Base-by-base conservation (phyloP, 1,140 invertebrate species). In the Nomia melanderi region DNA sequence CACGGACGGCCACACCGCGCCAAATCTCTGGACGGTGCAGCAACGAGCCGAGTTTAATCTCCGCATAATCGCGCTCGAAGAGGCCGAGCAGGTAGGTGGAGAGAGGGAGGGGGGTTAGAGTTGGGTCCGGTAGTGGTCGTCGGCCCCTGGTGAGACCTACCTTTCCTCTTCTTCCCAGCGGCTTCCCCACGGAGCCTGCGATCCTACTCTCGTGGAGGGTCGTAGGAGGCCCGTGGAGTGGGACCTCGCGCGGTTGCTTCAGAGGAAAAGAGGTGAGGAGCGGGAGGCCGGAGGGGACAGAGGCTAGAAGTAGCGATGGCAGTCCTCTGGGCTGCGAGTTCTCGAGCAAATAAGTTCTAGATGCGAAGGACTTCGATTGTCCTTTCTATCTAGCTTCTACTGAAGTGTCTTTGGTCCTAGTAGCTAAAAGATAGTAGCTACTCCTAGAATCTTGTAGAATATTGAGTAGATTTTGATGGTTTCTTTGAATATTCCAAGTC, bases 71-170 rank as follows among this genome's bases (percentile, higher is more conserved):
- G 77, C 56, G 62, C 41, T 82, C 53, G 70, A 39, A 20, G 76
- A 71, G 39, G 67, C 25, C 33, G 44, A 25, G 8, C 50, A 73
- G 56, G 63, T 60, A 72, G 66, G n/a, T 41, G 27, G 31, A 12
- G 47, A 50, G n/a, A 20, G 47, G 47, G n/a, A n/a, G 20, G n/a
- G 47, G 20, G 17, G 31, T 29, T 20, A 57, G 39, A 54, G 69
- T 57, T 63, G 63, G 57, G 66, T 50, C 57, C 54, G 71, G 57
- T 74, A 84, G 83, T 88, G 87, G 87, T 87, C 87, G 86, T 83
- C 87, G 86, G 86, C 84, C 86, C 81, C 80, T 75, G 78, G 63
- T 72, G 77, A 70, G 65, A 41, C 47, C 63, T 71, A 67, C 65
- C 74, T 63, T 56, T 77, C 79, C 74, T 69, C 71, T 54, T 54